Evolutionary conservation across 1,140 invertebrate species (phyloP).

Genomic region (Euschistus heros): DNA sequence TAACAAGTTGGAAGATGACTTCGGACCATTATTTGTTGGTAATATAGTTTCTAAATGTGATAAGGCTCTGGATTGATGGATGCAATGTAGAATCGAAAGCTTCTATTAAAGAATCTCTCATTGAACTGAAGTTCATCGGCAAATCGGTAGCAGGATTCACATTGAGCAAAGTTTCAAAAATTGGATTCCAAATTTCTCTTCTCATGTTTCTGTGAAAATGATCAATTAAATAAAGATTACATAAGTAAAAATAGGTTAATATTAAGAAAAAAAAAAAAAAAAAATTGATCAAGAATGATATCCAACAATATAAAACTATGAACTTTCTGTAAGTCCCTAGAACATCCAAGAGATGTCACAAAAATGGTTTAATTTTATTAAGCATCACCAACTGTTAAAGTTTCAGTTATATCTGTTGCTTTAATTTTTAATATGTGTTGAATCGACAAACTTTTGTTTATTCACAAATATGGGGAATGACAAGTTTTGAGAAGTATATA

Average conservation of each 20-base stretch:
- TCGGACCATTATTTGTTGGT: too few relatives aligned
- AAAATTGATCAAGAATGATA: neutral
- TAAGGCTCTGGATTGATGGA: neutral
- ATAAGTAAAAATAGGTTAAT: neutral
- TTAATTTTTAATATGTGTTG: too few relatives aligned
- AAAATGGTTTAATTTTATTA: too few relatives aligned
- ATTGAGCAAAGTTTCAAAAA: slow-evolving; percentile 54
- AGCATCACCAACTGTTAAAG: too few relatives aligned
- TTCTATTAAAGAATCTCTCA: neutral
- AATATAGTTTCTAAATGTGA: neutral
- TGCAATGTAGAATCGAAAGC: neutral
- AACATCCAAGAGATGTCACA: too few relatives aligned
- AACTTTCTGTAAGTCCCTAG: neutral
- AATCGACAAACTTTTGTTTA: too few relatives aligned
- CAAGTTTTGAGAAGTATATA: too few relatives aligned
- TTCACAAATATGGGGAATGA: too few relatives aligned
- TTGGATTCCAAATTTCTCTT: slow-evolving; percentile 49
- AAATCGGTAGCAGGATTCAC: slow-evolving; percentile 40
- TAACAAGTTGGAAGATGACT: too few relatives aligned
- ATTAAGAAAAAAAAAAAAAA: neutral
- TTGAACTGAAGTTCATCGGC: neutral
- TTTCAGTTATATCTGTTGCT: too few relatives aligned
- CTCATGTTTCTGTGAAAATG: slow-evolving; percentile 46
- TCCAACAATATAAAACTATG: neutral
- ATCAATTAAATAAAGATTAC: neutral